A percentile compares a stretch with the other conserved stretches of the same genome.
phyloP scores from a whole-genome alignment of 2,797 vertebrate genomes.

The Pampus argenteus region DNA sequence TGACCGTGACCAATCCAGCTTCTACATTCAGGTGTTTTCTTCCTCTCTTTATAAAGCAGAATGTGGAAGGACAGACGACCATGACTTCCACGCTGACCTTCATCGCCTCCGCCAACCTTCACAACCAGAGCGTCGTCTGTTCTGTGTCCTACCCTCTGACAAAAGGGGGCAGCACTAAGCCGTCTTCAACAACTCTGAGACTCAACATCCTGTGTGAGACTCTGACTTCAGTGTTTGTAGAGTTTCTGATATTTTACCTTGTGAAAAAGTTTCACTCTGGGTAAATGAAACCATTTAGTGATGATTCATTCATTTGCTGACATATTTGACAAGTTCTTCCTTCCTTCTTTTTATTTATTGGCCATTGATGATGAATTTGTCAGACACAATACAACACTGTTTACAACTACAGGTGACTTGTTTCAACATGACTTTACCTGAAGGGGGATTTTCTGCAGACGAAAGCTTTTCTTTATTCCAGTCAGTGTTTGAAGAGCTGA shows the following conservation, averaged over 20 bases:
- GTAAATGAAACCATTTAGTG: too few species aligned
- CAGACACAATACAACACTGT: background rate
- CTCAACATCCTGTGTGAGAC: conserved; percentile 34
- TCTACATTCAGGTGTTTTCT: background rate
- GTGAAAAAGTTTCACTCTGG: too few species aligned
- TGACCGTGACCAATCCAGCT: background rate
- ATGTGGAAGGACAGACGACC: rapidly evolving
- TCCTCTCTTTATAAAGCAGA: background rate
- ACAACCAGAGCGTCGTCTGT: conserved; percentile 19
- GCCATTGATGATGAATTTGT: background rate
- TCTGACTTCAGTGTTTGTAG: conserved; percentile 4
- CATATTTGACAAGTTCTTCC: background rate
- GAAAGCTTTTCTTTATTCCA: conserved; percentile 17
- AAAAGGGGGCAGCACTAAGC: conserved; percentile 10
- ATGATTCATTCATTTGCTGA: conserved; percentile 7
- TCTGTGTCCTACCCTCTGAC: conserved; percentile 27
- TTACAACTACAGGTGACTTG: background rate
- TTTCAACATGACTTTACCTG: conserved; percentile 23
- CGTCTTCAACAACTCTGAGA: background rate
- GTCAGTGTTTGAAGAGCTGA: conserved; percentile 10
- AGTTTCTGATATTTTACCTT: too few species aligned
- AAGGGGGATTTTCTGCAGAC: conserved; percentile 14
- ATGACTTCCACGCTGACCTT: conserved; percentile 35
- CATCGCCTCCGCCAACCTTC: conserved; percentile 6
- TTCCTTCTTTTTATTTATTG: background rate